These are phyloP conservation scores for Leptobrachium leishanense DNA, from an alignment of 2,113 vertebrate species.

Conservation along the genomic window DNA sequence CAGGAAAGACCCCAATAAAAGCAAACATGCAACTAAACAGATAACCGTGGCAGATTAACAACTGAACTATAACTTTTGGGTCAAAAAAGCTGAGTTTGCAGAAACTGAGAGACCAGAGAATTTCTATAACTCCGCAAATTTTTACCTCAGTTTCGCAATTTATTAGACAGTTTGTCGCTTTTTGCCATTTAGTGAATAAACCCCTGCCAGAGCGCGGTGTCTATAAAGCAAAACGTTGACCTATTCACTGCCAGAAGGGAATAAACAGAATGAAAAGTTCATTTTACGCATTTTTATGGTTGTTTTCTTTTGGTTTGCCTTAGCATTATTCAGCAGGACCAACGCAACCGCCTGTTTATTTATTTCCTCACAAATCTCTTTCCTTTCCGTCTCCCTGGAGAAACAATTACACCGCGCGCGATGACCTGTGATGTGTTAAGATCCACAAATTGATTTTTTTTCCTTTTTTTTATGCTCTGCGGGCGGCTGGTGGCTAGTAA, in stretches of 20 bases:
- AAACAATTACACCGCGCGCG: neutral
- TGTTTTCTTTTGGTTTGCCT: neutral
- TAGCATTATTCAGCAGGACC: neutral
- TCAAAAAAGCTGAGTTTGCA: no score
- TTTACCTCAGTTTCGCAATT: no score
- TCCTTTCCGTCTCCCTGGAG: neutral
- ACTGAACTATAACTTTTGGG: no score
- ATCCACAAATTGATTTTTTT: neutral
- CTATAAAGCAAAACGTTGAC: neutral
- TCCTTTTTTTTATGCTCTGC: neutral
- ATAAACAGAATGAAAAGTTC: neutral
- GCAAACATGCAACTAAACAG: no score
- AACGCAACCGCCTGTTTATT: neutral
- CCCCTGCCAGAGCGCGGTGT: no score
- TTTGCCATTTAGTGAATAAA: no score
- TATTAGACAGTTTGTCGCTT: no score
- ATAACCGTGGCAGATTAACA: no score
- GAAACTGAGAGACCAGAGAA: no score
- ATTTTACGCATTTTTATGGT: no score
- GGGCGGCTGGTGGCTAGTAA: neutral
- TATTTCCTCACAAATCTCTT: slow-evolving; percentile 4
- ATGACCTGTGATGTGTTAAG: slow-evolving; percentile 4
- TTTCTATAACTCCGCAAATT: no score
- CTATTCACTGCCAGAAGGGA: neutral
- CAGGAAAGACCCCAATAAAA: no score